phyloP scores from a whole-genome alignment of 2,113 vertebrate genomes.

The Chloebia gouldiae region DNA sequence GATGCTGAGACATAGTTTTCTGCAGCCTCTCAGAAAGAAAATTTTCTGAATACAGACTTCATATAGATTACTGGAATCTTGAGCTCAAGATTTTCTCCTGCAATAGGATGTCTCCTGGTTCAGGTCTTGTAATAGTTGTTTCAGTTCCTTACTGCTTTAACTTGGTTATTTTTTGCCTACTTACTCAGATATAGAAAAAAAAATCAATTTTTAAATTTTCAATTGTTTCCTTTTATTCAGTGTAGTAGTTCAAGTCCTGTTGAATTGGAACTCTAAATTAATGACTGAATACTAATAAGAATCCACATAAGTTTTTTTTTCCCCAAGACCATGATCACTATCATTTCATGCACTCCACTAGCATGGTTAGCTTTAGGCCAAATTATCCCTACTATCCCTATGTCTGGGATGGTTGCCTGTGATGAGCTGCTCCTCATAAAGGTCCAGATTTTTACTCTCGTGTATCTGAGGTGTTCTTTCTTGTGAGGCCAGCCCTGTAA shows the following conservation, averaged over 20 bases:
- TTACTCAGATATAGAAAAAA: not conserved
- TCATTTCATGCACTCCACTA: not conserved
- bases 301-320: not conserved
- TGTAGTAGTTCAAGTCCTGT: not conserved
- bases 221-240: not conserved
- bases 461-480: not conserved
- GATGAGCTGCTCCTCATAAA: not conserved
- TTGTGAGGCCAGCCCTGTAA: not conserved
- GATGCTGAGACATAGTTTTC: not conserved
- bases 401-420: not conserved
- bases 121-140: not conserved
- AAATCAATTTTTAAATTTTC: not conserved
- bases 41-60: not conserved
- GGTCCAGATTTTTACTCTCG: not conserved
- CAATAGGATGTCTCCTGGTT: not conserved
- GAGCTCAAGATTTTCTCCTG: not conserved
- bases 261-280: not conserved
- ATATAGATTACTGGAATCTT: not conserved
- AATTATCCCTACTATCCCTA: too few species aligned
- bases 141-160: not conserved
- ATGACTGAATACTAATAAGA: not conserved
- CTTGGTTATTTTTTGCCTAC: not conserved
- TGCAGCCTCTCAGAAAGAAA: not conserved
- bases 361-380: not conserved
- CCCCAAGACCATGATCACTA: rapidly evolving